Conservation (phyloP, 2,113 vertebrate genomes). For the Phalacrocorax aristotelis region DNA sequence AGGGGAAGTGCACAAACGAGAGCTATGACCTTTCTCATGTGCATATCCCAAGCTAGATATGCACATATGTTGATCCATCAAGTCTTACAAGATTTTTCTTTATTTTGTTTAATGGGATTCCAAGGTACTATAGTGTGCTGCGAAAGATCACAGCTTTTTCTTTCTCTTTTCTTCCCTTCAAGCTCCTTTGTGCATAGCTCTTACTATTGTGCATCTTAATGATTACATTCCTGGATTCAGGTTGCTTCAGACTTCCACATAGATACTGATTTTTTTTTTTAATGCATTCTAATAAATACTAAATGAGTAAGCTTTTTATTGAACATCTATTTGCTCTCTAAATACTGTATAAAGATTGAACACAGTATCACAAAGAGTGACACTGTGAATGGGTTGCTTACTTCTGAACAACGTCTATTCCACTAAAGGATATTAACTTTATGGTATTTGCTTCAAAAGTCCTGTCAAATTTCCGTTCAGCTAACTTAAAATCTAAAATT, state of each 20-base stretch:
- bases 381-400: not conserved
- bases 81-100: not conserved
- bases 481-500: not conserved
- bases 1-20: not conserved
- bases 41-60: not conserved
- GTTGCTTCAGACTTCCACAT: not conserved
- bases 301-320: not conserved
- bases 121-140: not conserved
- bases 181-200: not conserved
- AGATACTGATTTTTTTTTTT: not conserved
- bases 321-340: not conserved
- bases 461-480: not conserved
- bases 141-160: not conserved
- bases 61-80: not conserved
- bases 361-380: not conserved
- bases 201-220: not conserved
- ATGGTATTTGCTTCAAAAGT: not conserved
- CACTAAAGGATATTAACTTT: not conserved
- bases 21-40: not conserved
- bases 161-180: not conserved
- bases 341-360: not conserved
- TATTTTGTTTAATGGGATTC: not conserved
- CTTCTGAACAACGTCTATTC: not conserved
- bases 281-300: not conserved
- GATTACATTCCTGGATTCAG: not conserved